Conservation (phyloP, 2,888 invertebrate species). For the Hermaeophaga mercurialis region DNA sequence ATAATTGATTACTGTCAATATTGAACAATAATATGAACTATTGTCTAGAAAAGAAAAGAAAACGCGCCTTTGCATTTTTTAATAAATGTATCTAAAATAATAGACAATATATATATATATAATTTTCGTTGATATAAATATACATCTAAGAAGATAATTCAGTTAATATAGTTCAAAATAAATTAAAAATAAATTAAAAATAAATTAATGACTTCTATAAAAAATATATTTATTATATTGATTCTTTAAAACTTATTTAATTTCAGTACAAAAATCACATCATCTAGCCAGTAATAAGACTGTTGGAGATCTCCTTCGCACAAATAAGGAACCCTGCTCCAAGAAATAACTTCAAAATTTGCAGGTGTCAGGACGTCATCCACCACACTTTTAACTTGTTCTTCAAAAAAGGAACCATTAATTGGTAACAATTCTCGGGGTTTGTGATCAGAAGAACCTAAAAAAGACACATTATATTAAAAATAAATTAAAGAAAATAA, state of each 20-base stretch:
- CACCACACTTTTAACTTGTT: conserved; percentile 78
- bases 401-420: conserved; percentile 71
- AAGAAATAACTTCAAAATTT: conserved; percentile 78
- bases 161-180: too few relatives aligned
- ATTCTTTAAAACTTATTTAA: conserved; percentile 19
- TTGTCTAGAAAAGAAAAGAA: too few relatives aligned
- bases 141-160: too few relatives aligned
- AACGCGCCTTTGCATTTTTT: too few relatives aligned
- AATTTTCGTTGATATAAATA: too few relatives aligned
- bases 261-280: conserved; percentile 83
- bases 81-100: too few relatives aligned
- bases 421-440: conserved; percentile 74
- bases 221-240: too few relatives aligned
- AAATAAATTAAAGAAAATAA: conserved; percentile 7
- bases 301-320: conserved; percentile 95
- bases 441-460: conserved; percentile 71
- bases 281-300: conserved; percentile 90
- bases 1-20: too few relatives aligned
- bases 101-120: too few relatives aligned
- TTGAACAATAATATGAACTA: too few relatives aligned
- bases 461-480: conserved; percentile 19
- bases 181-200: too few relatives aligned
- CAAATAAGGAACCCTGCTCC: conserved; percentile 92
- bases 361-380: conserved; percentile 65
- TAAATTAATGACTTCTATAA: too few relatives aligned